Base-by-base conservation (phyloP, 2,888 invertebrate species). In the Phalera bucephala region DNA sequence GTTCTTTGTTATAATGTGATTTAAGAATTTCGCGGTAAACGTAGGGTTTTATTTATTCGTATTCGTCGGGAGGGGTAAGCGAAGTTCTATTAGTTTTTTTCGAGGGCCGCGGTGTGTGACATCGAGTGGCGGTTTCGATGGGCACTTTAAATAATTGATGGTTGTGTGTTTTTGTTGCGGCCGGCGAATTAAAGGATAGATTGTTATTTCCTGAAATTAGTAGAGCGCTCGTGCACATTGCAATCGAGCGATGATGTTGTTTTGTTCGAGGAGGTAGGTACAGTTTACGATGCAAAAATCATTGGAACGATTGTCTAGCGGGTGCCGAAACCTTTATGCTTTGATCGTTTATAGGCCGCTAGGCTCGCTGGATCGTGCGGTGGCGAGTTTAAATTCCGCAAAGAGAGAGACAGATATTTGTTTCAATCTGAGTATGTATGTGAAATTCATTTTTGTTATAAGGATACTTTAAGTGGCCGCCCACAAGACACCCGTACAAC, bases 111-210 rank as follows among this genome's bases (percentile, higher is more conserved):
- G 54, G 39, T 51, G 60, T 66, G 60, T 47, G 52, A 62, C 52
- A 50, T 58, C 53, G 40, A 64, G 63, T 46, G 62, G 32, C 30
- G 31, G 30, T 46, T 43, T 41, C 46, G 45, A 52, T 56, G 61
- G 55, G 61, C 52, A 62, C 73, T 76, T 37, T 33, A 56, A 37
- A 52, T 67, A 73, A 74, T 69, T 75, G 64, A 68, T 73, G 58
- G 66, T 51, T 55, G 46, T 31, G 44, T 45, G 35, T 57, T 40
- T 49, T 57, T 40, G 39, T 41, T 37, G 14, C 36, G 9, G 10
- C 29, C 10, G 11, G 6, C n/a, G 40, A 32, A 42, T 35, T 36
- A 45, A 27, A 39, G 29, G 37, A 52, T 29, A 33, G 13, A 14
- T 33, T 48, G 39, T 42, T 30, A 44, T 56, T 43, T 43, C 35